Percentiles rank a stretch among this genome's conserved stretches.
These are phyloP conservation scores for Pangasius mekongensis DNA, from an alignment of 2,797 vertebrate species.

Conservation along the genomic window DNA sequence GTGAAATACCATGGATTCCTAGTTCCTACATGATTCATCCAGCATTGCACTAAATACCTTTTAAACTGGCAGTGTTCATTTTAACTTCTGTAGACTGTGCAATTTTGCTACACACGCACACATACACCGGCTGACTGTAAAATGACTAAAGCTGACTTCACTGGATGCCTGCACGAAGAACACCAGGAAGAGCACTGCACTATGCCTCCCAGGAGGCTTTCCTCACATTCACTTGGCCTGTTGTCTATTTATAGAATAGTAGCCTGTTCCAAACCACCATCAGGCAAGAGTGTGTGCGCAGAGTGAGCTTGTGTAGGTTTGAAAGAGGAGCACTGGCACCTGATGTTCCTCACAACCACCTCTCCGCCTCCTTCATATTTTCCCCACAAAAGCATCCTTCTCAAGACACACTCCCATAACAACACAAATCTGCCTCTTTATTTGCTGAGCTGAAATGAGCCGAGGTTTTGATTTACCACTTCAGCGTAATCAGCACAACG, in stretches of 20 bases:
- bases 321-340: conserved; percentile 63
- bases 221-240: conserved; percentile 53
- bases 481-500: conserved; percentile 47
- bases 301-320: conserved; percentile 54
- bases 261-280: conserved; percentile 58
- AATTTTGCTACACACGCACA: neutral
- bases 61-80: neutral
- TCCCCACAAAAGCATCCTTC: conserved; percentile 43
- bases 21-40: neutral
- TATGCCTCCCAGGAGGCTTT: conserved; percentile 75
- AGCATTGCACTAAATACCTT: neutral
- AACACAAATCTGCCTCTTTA: conserved; percentile 57
- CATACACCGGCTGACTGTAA: neutral
- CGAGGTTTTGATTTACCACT: conserved; percentile 50
- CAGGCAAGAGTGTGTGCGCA: conserved; percentile 49
- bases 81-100: neutral
- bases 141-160: conserved; percentile 8
- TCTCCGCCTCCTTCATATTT: conserved; percentile 19
- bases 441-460: conserved; percentile 60
- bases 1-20: neutral
- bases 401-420: conserved; percentile 54
- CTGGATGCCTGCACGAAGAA: neutral
- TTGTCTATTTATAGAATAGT: conserved; percentile 64
- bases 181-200: conserved; percentile 64
- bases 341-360: conserved; percentile 55